A percentile compares a stretch with the other conserved stretches of the same genome.
Conservation (phyloP, 1,140 invertebrate species). For the Hirudo medicinalis region DNA sequence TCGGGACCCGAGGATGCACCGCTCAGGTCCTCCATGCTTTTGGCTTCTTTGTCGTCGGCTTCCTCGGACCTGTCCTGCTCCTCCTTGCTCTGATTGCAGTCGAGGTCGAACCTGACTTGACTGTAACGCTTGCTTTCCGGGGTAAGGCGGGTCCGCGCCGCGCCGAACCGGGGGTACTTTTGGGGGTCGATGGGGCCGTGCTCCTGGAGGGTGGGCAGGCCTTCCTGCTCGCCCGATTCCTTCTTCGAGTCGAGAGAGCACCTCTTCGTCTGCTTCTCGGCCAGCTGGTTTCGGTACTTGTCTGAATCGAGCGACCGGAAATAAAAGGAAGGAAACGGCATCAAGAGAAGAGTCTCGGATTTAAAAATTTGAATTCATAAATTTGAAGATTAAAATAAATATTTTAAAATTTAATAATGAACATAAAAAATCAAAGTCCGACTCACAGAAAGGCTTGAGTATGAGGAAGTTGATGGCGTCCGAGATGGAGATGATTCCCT, state of each 20-base stretch:
- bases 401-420: not conserved
- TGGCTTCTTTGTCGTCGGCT: not conserved
- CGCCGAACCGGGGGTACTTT: not conserved
- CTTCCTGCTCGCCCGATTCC: not conserved
- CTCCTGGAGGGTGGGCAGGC: slow-evolving; percentile 3
- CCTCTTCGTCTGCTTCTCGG: slow-evolving; percentile 3
- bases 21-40: too few species aligned
- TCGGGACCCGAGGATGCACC: too few species aligned
- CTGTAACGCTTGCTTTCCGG: not conserved
- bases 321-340: too few species aligned
- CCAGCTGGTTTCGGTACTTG: slow-evolving; percentile 6
- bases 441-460: slow-evolving; percentile 8
- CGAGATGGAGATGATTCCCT: not conserved
- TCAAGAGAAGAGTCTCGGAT: too few species aligned
- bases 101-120: not conserved
- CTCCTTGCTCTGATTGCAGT: not conserved
- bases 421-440: not conserved
- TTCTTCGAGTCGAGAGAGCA: not conserved
- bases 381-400: not conserved
- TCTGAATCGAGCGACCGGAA: not conserved
- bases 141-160: not conserved
- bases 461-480: slow-evolving; percentile 7
- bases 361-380: not conserved
- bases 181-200: not conserved
- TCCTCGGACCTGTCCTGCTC: not conserved